Evolutionary conservation across 2,888 invertebrate species (phyloP).

Genomic region (Adela reaumurella): DNA sequence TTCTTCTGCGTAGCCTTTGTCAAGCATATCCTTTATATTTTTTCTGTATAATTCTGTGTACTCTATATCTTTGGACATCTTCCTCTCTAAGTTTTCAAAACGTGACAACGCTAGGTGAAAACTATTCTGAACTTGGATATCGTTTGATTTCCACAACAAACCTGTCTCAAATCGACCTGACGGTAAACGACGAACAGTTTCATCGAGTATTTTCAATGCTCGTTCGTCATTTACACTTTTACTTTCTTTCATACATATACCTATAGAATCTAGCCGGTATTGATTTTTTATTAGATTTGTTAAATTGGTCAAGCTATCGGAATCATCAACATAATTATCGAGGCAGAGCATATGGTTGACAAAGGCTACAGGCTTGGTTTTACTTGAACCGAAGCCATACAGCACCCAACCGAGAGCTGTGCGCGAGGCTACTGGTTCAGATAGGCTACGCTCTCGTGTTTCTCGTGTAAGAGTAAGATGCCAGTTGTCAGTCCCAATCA

Average conservation of each 20-base stretch:
- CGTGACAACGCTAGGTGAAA: conserved; percentile 6
- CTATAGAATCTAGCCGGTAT: background rate
- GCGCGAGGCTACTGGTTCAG: background rate
- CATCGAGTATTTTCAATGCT: background rate
- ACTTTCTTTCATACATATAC: background rate
- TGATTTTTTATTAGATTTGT: background rate
- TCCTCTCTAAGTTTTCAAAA: conserved; percentile 7
- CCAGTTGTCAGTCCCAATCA: background rate
- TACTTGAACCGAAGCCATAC: background rate
- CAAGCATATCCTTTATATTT: conserved; percentile 7
- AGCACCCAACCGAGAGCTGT: background rate
- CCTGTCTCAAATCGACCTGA: conserved; percentile 6
- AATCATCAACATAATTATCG: background rate
- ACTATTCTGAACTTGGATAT: conserved; percentile 4
- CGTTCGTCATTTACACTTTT: background rate
- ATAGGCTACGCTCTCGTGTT: background rate
- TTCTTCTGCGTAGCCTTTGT: conserved; percentile 6
- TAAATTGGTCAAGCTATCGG: background rate
- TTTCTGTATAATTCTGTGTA: conserved; percentile 7
- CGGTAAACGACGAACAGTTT: background rate
- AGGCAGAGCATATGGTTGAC: background rate
- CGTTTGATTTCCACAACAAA: conserved; percentile 7
- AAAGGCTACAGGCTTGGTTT: background rate
- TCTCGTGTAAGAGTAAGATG: background rate
- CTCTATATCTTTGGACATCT: conserved; percentile 7